Evolutionary conservation across 2,888 invertebrate species (phyloP).

Genomic region (Cryptus viduatorius): DNA sequence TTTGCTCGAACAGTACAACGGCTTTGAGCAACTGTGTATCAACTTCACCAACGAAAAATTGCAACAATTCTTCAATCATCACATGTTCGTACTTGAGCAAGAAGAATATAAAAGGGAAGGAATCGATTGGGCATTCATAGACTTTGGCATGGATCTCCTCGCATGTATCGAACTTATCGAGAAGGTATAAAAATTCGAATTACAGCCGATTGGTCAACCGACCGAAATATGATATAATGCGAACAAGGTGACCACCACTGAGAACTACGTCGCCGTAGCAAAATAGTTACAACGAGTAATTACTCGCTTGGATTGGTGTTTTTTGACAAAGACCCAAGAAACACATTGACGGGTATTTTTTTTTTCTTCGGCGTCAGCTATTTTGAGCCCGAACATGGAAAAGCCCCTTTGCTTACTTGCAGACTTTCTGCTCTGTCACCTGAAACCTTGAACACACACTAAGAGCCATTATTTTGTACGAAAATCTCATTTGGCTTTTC

Average conservation of each 20-base stretch:
- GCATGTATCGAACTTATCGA: constrained; percentile 98
- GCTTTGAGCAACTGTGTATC: constrained; percentile 99
- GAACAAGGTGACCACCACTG: constrained; percentile 42
- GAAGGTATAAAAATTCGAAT: constrained; percentile 88
- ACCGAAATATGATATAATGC: constrained; percentile 10
- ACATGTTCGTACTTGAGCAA: constrained; percentile 99
- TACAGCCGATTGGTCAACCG: constrained; percentile 29
- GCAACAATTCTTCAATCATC: constrained; percentile 99
- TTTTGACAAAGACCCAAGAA: constrained; percentile 50
- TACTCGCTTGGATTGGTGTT: constrained; percentile 58
- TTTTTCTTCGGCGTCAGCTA: constrained; percentile 37
- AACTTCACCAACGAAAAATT: constrained; percentile 99
- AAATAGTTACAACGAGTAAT: constrained; percentile 4
- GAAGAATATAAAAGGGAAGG: constrained; percentile 98
- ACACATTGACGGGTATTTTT: constrained; percentile 44
- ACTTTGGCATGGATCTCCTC: constrained; percentile 98
- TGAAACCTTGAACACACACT: constrained; percentile 25
- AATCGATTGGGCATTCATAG: constrained; percentile 98
- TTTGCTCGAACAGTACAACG: constrained; percentile 90
- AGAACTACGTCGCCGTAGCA: constrained; percentile 45
- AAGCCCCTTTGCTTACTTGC: constrained; percentile 17
- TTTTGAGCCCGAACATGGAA: constrained; percentile 23
- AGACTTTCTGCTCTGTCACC: constrained; percentile 28
- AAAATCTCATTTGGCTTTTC: background rate
- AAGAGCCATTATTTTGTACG: background rate